Conservation (phyloP, 1,140 invertebrate species). For the Diuraphis noxia region DNA sequence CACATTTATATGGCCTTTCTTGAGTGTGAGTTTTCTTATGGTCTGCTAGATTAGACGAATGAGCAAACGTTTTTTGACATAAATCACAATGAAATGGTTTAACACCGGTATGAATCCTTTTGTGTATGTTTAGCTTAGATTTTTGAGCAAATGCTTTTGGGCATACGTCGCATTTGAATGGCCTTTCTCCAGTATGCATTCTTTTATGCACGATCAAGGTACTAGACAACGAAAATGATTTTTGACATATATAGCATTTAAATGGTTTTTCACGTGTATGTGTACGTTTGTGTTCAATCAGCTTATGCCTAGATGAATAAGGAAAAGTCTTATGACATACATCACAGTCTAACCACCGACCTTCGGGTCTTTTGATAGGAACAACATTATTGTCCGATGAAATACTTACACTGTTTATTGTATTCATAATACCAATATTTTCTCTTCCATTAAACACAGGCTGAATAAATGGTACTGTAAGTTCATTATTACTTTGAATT, state of each 20-base stretch:
- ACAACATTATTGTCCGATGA: neutral
- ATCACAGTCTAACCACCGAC: slow-evolving; percentile 44
- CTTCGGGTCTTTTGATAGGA: slow-evolving; percentile 28
- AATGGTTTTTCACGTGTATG: slow-evolving; percentile 79
- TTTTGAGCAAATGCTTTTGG: slow-evolving; percentile 62
- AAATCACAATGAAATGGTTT: slow-evolving; percentile 63
- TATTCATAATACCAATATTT: neutral
- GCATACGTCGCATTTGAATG: slow-evolving; percentile 63
- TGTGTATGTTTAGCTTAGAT: slow-evolving; percentile 55
- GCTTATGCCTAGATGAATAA: slow-evolving; percentile 38
- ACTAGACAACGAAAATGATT: slow-evolving; percentile 38
- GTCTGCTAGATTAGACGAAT: slow-evolving; percentile 25
- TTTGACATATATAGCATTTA: slow-evolving; percentile 68
- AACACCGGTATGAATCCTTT: slow-evolving; percentile 49
- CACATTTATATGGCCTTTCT: slow-evolving; percentile 61
- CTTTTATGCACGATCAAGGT: slow-evolving; percentile 62
- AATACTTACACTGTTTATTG: neutral
- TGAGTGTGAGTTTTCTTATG: slow-evolving; percentile 58
- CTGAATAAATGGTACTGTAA: neutral
- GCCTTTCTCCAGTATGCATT: slow-evolving; percentile 67
- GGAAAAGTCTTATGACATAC: slow-evolving; percentile 48
- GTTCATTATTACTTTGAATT: neutral
- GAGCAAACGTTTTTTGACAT: slow-evolving; percentile 39
- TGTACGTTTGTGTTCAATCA: slow-evolving; percentile 65
- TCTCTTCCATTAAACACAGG: neutral